Conservation (phyloP, 2,888 invertebrate genomes). For the Epinotia nisella region DNA sequence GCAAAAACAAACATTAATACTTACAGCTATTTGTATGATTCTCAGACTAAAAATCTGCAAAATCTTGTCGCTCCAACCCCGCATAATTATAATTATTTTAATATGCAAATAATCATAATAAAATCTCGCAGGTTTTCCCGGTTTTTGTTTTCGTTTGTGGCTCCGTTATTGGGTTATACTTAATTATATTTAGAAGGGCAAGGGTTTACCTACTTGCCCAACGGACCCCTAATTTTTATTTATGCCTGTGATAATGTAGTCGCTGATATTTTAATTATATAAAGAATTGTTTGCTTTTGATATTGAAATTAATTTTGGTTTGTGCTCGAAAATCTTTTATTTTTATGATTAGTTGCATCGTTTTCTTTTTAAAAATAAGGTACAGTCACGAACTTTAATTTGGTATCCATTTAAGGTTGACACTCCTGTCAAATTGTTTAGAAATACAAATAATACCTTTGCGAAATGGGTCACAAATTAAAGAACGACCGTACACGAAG, state of each 20-base stretch:
- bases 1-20: no score
- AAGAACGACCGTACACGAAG: no score
- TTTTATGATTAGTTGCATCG: no score
- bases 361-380: not conserved
- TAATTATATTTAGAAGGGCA: constrained; percentile 74
- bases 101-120: constrained; percentile 85
- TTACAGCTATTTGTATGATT: no score
- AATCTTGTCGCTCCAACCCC: constrained; percentile 36
- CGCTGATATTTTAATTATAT: constrained; percentile 59
- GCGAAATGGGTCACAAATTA: no score
- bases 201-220: constrained; percentile 58
- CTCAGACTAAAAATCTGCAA: not conserved
- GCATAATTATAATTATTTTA: constrained; percentile 81
- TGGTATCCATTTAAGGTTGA: no score
- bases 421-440: no score
- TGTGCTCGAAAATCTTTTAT: not conserved
- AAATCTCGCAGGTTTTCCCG: constrained; percentile 75
- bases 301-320: constrained; percentile 35
- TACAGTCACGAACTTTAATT: no score
- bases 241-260: constrained; percentile 63
- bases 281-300: constrained; percentile 36
- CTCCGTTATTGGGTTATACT: constrained; percentile 79
- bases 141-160: constrained; percentile 76
- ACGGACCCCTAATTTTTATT: constrained; percentile 77
- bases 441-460: no score